Evolutionary conservation across 2,797 vertebrate genomes (phyloP).

Genomic region (Platyrinchus mystaceus): DNA sequence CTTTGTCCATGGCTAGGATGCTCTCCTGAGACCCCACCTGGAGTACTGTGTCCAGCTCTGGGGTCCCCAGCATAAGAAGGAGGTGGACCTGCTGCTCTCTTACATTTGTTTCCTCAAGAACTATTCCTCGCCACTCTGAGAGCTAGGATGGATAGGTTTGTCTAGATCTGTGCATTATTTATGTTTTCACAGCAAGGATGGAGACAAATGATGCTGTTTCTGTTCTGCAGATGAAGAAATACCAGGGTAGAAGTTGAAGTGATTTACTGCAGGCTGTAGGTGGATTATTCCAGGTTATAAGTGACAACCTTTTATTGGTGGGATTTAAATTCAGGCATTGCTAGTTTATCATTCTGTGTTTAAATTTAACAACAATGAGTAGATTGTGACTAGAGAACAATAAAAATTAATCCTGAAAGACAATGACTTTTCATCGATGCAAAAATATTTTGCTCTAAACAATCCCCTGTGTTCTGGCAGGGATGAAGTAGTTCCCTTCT

Average conservation of each 20-base stretch:
- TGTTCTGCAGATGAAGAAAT: neutral
- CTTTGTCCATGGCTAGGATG: neutral
- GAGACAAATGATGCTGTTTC: neutral
- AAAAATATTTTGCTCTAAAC: conserved; percentile 32
- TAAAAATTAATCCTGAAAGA: conserved; percentile 54
- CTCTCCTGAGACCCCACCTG: neutral
- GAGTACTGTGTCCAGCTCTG: neutral
- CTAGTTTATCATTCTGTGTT: neutral
- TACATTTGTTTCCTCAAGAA: neutral
- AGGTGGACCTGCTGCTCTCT: neutral
- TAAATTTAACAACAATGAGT: neutral
- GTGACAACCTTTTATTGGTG: neutral
- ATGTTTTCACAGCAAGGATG: neutral
- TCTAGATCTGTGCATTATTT: neutral
- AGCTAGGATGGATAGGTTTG: neutral
- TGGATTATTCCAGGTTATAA: neutral
- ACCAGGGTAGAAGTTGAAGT: neutral
- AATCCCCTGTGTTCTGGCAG: conserved; percentile 7
- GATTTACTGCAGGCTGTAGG: neutral
- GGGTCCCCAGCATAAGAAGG: neutral
- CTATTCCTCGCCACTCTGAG: neutral
- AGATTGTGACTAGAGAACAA: conserved; percentile 24
- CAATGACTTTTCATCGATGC: conserved; percentile 47
- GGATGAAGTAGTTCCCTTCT: neutral
- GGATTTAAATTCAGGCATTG: neutral